A percentile compares a stretch with the other conserved stretches of the same genome.
These are phyloP conservation scores for Artemisiospiza belli DNA, from an alignment of 2,113 vertebrate genomes.

Conservation along the genomic window DNA sequence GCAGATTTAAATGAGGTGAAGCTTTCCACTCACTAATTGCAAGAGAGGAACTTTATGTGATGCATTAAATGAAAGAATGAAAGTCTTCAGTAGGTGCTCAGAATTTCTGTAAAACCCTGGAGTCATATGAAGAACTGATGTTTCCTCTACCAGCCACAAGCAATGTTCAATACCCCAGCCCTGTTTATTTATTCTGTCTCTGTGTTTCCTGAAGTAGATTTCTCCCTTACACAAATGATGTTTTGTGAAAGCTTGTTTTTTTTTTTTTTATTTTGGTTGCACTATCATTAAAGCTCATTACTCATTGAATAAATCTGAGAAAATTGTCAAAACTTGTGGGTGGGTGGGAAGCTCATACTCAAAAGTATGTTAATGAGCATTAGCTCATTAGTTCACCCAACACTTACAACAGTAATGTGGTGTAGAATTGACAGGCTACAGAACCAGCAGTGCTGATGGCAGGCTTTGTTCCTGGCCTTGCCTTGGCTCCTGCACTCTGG, in stretches of 20 bases:
- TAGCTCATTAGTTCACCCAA: neutral
- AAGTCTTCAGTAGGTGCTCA: neutral
- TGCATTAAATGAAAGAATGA: conserved; percentile 20
- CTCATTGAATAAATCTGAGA: neutral
- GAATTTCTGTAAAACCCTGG: neutral
- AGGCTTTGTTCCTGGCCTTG: neutral
- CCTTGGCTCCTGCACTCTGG: neutral
- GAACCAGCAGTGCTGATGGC: neutral
- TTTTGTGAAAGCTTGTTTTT: neutral
- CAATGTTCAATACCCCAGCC: neutral
- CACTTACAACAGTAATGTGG: neutral
- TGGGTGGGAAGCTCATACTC: neutral
- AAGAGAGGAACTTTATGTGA: neutral
- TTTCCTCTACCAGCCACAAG: neutral
- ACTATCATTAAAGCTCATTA: conserved; percentile 7
- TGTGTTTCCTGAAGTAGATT: neutral
- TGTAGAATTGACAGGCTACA: neutral
- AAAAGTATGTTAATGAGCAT: neutral
- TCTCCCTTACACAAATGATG: neutral
- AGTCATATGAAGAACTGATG: neutral
- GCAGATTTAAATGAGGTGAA: conserved; percentile 10
- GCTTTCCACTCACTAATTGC: neutral
- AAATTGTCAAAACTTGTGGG: neutral
- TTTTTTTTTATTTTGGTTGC: neutral
- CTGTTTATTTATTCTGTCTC: neutral